Evolutionary conservation across 2,113 vertebrate species (phyloP).

Genomic region (Pachypanchax playfairii): DNA sequence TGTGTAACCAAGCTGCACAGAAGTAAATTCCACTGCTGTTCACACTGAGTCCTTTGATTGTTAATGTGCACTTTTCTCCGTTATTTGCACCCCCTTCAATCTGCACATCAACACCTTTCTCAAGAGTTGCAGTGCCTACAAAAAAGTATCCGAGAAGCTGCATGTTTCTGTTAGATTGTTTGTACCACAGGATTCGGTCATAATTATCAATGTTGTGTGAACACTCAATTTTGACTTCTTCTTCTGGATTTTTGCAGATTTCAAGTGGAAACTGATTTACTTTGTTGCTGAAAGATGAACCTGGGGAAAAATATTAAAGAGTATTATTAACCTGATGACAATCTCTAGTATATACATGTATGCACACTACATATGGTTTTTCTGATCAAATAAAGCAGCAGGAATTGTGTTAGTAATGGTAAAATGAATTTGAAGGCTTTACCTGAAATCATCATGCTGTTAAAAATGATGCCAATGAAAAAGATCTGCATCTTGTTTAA

Average conservation of each 20-base stretch:
- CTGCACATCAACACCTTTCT: neutral
- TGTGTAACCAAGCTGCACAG: constrained; percentile 14
- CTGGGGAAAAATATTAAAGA: rapidly evolving
- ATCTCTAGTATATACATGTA: too few species aligned
- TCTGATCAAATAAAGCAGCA: too few species aligned
- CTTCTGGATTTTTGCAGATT: neutral
- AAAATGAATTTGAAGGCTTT: neutral
- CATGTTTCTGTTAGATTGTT: constrained; percentile 13
- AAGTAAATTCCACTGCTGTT: constrained; percentile 49
- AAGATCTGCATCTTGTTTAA: constrained; percentile 4
- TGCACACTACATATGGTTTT: too few species aligned
- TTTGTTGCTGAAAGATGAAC: constrained; percentile 12
- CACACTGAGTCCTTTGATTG: neutral
- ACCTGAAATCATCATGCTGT: constrained; percentile 32
- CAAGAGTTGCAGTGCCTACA: neutral
- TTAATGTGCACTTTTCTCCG: constrained; percentile 2
- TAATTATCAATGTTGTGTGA: constrained; percentile 26
- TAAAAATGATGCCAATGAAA: constrained; percentile 2
- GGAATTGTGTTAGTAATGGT: rapidly evolving
- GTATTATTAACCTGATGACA: rapidly evolving
- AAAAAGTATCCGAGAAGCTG: constrained; percentile 47
- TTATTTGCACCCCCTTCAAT: constrained; percentile 7
- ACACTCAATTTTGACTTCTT: constrained; percentile 35
- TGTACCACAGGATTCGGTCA: constrained; percentile 57
- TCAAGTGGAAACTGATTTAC: constrained; percentile 34